Evolutionary conservation across 2,113 vertebrate genomes (phyloP), one percentile per base, ranked within the genome.

Genomic region (Dolichallabes microphthalmus): DNA sequence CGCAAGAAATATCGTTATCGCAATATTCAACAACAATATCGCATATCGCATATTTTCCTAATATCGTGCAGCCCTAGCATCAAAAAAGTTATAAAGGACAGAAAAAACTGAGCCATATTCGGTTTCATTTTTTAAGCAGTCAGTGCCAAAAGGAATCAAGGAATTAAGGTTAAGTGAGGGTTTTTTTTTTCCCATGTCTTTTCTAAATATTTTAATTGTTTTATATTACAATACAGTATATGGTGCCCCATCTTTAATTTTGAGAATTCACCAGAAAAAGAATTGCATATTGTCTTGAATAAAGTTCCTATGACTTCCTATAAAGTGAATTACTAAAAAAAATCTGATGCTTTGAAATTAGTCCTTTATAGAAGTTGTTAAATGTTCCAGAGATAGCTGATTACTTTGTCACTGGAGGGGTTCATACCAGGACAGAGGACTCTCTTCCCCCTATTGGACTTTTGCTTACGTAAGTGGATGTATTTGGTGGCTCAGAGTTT

Each of bases 391-490:
- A 64, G 58, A 22, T 25, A 81, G n/a, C 25, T 15, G 13, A 53
- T 27, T 66, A 58, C 30, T 75, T 74, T 81, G 55, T 9, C 75
- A 39, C 61, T 80, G 76, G 60, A 69, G 12, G 88, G 17, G 78
- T 83, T 87, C 80, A 84, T 82, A 53, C 73, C 82, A 82, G 81
- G 76, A 73, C 75, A 82, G 50, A 30, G 30, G 35, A 15, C 25
- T 71, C 13, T 45, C 53, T 85, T 75, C 64, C 9, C 58, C 53
- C 80, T 64, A 3, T 82, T 89, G 91, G 89, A 89, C 88, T 90
- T 55, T 87, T 90, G 89, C 89, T 57, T 87, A 86, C 79, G 83
- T 89, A 68, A 89, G 81, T 86, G 63, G 86, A 89, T 87, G 60
- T 57, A 50, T 74, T 80, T 83, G 80, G 35, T 84, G 71, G 12